phyloP scores from a whole-genome alignment of 2,113 vertebrate species.

The Notothenia rossii region DNA sequence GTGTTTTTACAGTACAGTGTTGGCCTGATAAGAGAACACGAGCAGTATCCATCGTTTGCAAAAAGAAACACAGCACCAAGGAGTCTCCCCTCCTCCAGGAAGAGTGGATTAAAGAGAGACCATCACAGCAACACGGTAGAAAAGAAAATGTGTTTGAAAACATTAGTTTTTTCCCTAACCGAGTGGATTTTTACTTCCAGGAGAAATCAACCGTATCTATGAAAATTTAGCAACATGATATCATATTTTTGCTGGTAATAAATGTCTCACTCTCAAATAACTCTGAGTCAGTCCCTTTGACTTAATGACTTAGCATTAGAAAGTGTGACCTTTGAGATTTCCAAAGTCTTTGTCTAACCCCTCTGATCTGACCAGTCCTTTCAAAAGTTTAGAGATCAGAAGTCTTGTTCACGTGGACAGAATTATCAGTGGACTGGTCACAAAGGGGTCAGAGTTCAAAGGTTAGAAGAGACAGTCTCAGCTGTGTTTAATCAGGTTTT shows the following conservation, averaged over 20 bases:
- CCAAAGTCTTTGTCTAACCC: background rate
- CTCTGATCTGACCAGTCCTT: conserved; percentile 21
- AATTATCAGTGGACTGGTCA: background rate
- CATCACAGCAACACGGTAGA: background rate
- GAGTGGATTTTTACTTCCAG: background rate
- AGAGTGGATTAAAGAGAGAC: background rate
- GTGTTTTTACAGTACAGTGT: conserved; percentile 12
- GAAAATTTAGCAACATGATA: background rate
- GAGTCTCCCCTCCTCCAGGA: conserved; percentile 38
- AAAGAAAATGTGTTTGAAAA: background rate
- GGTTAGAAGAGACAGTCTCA: background rate
- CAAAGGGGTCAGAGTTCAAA: conserved; percentile 26
- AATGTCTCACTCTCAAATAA: background rate
- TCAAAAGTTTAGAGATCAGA: conserved; percentile 6
- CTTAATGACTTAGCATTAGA: too few relatives aligned
- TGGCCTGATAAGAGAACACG: background rate
- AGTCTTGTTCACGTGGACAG: conserved; percentile 9
- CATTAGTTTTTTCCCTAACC: background rate
- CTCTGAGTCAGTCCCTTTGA: too few relatives aligned
- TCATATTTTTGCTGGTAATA: background rate
- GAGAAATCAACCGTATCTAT: background rate
- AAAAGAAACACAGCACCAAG: conserved; percentile 44
- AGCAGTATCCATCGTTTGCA: conserved; percentile 48
- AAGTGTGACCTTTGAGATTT: background rate
- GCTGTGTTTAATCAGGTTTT: background rate